These are phyloP conservation scores for Mormyrops boulengeri DNA, from an alignment of 2,797 vertebrate genomes.

Conservation along the genomic window DNA sequence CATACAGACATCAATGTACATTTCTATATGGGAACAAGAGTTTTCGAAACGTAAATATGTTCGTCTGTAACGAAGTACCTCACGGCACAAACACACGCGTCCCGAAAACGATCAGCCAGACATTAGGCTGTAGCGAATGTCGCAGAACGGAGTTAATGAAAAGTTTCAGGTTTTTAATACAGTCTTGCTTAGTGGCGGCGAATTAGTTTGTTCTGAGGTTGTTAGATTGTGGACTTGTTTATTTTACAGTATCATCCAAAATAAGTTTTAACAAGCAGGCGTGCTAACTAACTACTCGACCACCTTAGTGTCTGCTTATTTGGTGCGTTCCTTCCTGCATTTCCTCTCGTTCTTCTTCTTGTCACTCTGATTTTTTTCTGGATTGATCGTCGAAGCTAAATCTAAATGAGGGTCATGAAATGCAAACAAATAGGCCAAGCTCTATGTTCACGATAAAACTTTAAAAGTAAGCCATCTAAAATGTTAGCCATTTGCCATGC, in stretches of 20 bases:
- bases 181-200: neutral
- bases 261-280: neutral
- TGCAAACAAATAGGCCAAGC: neutral
- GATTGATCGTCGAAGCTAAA: neutral
- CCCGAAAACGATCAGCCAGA: neutral
- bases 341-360: neutral
- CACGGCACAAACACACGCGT: neutral
- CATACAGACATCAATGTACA: neutral
- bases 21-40: neutral
- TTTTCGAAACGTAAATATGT: neutral
- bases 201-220: neutral
- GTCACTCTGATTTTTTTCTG: neutral
- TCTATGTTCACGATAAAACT: neutral
- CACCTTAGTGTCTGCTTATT: neutral
- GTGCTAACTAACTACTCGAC: neutral
- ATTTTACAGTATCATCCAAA: neutral
- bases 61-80: neutral
- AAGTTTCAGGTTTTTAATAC: neutral
- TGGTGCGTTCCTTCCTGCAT: neutral
- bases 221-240: neutral
- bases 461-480: neutral
- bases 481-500: neutral
- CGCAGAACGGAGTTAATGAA: neutral
- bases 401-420: neutral
- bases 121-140: neutral